A percentile compares a stretch with the other conserved stretches of the same genome.
Evolutionary conservation across 2,113 vertebrate species (phyloP).

Genomic region (Centropus unirufus): DNA sequence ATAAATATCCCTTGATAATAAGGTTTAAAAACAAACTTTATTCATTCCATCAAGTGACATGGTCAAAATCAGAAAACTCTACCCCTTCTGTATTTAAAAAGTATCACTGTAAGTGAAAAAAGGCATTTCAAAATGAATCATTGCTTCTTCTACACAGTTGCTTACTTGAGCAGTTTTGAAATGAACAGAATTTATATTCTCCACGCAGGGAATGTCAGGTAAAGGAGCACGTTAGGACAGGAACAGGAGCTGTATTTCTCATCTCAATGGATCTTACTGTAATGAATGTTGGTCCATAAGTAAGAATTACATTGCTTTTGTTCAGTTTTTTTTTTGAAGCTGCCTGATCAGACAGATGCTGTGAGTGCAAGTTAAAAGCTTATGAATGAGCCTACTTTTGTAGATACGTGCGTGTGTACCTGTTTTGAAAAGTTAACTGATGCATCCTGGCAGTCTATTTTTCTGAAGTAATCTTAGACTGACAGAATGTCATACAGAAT

Average conservation of each 20-base stretch:
- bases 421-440: not conserved
- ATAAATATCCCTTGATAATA: not conserved
- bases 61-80: not conserved
- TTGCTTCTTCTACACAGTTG: not conserved
- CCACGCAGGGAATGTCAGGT: not conserved
- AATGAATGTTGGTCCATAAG: not conserved
- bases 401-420: rapidly evolving
- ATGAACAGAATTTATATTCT: not conserved
- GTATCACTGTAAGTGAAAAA: not conserved
- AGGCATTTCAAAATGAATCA: not conserved
- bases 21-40: not conserved
- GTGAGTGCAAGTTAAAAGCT: not conserved
- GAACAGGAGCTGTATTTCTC: not conserved
- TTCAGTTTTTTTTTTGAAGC: not conserved
- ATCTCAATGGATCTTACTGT: not conserved
- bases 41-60: not conserved
- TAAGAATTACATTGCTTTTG: not conserved
- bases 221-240: not conserved
- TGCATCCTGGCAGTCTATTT: not conserved
- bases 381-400: not conserved
- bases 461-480: not conserved
- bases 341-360: not conserved
- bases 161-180: not conserved
- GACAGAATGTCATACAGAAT: not conserved
- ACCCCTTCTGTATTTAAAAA: not conserved